Conservation (phyloP, 2,888 invertebrate species). For the Drosophila paranaensis region DNA sequence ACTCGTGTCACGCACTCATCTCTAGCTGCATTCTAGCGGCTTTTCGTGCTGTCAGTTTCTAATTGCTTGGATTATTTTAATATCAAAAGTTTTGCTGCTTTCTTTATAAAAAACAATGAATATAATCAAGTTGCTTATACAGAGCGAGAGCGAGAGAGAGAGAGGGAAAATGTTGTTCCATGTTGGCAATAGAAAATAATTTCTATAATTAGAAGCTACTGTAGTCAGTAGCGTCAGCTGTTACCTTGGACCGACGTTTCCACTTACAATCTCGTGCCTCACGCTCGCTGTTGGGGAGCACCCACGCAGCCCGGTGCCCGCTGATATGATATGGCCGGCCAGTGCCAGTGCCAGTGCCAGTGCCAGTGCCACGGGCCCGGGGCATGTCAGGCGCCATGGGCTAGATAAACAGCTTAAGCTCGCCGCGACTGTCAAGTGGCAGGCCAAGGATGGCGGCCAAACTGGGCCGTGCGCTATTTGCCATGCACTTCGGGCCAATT, state of each 20-base stretch:
- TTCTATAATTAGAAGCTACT: conserved; percentile 8
- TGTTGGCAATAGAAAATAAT: neutral
- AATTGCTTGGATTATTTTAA: neutral
- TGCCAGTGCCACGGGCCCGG: neutral
- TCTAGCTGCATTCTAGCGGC: neutral
- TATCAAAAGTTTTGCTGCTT: neutral
- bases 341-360: neutral
- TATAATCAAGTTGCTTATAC: neutral
- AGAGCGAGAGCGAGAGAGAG: neutral
- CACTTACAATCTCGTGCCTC: conserved; percentile 65
- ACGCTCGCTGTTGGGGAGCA: conserved; percentile 2
- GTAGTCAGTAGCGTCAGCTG: conserved; percentile 26
- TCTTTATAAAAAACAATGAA: neutral
- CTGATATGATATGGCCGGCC: neutral
- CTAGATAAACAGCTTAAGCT: conserved; percentile 10
- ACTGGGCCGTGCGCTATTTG: neutral
- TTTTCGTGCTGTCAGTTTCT: neutral
- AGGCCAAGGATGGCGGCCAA: neutral
- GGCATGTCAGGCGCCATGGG: conserved; percentile 1
- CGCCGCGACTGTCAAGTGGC: neutral
- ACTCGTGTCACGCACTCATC: conserved; percentile 6
- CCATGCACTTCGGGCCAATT: conserved; percentile 12
- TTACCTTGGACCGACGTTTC: conserved; percentile 69
- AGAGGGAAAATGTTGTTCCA: neutral
- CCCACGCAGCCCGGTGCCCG: neutral